A percentile compares a stretch with the other conserved stretches of the same genome.
Conservation (phyloP, 92 coral and sea anemone species). For the Siderastrea siderea region DNA sequence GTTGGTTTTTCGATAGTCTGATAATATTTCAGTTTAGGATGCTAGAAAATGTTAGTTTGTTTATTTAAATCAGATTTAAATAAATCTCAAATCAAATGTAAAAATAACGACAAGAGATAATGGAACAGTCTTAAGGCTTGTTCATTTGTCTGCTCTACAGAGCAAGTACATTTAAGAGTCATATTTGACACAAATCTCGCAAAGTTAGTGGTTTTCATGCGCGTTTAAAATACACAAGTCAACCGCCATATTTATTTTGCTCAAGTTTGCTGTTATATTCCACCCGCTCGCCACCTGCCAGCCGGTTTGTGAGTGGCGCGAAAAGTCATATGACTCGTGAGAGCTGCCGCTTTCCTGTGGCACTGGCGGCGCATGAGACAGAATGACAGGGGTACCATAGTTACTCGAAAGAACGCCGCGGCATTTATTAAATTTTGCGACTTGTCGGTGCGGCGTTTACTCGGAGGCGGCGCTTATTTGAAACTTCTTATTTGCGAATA, state of each 20-base stretch:
- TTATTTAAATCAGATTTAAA: not conserved
- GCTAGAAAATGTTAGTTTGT: not conserved
- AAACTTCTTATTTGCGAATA: no score
- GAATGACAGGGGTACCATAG: not conserved
- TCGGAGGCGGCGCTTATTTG: no score
- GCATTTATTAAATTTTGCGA: no score
- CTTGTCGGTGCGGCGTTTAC: no score
- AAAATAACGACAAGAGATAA: not conserved
- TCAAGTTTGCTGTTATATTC: not conserved
- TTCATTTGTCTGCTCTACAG: not conserved
- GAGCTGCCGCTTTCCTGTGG: not conserved
- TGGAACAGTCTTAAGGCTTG: no score
- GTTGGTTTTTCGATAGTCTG: no score
- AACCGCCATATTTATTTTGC: slow-evolving; percentile 18
- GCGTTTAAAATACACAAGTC: not conserved
- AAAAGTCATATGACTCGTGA: slow-evolving; percentile 13
- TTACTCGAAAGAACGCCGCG: no score
- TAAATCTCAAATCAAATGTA: not conserved
- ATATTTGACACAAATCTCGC: not conserved
- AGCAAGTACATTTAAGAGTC: not conserved
- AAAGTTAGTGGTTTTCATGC: not conserved
- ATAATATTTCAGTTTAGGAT: no score
- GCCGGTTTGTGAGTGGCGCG: slow-evolving; percentile 17
- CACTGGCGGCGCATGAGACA: not conserved
- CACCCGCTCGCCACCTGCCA: slow-evolving; percentile 50